Conservation (phyloP, 2,113 vertebrate genomes). For the Bubalus kerabau region DNA sequence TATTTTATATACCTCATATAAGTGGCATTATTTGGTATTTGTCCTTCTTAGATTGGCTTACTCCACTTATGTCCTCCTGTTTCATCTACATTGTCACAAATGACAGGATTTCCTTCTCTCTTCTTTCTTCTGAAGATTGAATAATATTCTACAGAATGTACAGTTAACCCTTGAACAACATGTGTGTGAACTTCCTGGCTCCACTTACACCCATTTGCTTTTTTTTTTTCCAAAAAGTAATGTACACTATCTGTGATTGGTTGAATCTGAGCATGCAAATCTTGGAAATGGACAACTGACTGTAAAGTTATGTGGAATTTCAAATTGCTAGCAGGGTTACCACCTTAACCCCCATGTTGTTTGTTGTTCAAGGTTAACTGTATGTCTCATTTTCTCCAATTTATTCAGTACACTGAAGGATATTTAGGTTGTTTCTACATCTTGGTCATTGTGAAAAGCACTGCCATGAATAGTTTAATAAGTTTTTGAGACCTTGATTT, state of each 20-base stretch:
- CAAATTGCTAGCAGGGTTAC: background rate
- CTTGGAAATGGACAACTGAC: background rate
- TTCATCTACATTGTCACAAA: background rate
- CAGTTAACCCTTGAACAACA: background rate
- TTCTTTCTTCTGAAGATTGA: background rate
- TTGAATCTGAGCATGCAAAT: background rate
- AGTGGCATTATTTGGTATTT: background rate
- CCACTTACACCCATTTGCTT: background rate
- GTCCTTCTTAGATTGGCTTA: background rate
- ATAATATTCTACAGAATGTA: background rate
- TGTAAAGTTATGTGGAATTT: background rate
- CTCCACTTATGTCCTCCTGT: background rate
- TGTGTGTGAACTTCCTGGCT: background rate
- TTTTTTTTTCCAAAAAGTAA: background rate
- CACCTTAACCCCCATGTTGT: background rate
- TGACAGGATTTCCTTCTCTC: background rate
- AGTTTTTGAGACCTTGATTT: background rate
- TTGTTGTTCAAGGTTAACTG: background rate
- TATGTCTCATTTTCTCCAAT: background rate
- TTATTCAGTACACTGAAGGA: background rate
- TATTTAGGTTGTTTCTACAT: background rate
- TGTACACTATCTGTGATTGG: background rate
- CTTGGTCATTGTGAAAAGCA: background rate
- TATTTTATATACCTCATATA: background rate
- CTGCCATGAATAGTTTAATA: background rate